These are phyloP conservation scores for Priocnemis perturbator DNA, from an alignment of 2,888 invertebrate species.

Conservation along the genomic window DNA sequence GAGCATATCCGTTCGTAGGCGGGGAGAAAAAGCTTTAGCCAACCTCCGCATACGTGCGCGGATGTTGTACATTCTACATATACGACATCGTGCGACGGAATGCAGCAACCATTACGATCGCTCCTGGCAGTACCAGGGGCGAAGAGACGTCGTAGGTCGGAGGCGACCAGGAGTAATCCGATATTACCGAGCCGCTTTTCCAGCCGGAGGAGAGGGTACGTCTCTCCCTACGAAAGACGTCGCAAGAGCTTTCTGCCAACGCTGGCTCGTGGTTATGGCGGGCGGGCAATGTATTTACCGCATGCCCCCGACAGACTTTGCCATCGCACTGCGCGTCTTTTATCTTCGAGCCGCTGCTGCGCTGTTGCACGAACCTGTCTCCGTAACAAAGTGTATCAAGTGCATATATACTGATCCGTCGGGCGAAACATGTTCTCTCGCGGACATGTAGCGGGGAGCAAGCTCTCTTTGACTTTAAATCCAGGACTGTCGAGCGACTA, in stretches of 20 bases:
- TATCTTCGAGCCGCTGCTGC: not conserved
- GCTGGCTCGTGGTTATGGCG: slow-evolving; percentile 23
- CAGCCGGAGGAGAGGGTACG: slow-evolving; percentile 45
- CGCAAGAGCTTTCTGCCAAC: slow-evolving; percentile 47
- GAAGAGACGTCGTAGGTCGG: not conserved
- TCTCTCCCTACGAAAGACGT: slow-evolving; percentile 43
- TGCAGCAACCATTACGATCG: slow-evolving; percentile 40
- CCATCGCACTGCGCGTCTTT: not conserved
- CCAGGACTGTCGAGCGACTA: too few species aligned
- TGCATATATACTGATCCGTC: too few species aligned
- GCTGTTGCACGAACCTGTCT: too few species aligned
- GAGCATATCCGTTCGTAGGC: slow-evolving; percentile 36
- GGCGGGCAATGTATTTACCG: slow-evolving; percentile 5
- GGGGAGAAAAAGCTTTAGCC: slow-evolving; percentile 50
- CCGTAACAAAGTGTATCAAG: too few species aligned
- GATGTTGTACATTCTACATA: slow-evolving; percentile 21
- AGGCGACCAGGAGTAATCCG: slow-evolving; percentile 63
- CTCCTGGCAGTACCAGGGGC: slow-evolving; percentile 30
- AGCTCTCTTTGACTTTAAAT: too few species aligned
- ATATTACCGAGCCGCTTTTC: slow-evolving; percentile 67
- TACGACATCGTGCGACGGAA: slow-evolving; percentile 34
- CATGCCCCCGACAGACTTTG: not conserved
- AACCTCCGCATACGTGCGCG: slow-evolving; percentile 23
- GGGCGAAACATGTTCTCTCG: too few species aligned
- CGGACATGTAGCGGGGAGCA: too few species aligned